Evolutionary conservation across 2,797 vertebrate species (phyloP), one percentile per base, ranked within the genome.

Genomic region (Mallotus villosus): DNA sequence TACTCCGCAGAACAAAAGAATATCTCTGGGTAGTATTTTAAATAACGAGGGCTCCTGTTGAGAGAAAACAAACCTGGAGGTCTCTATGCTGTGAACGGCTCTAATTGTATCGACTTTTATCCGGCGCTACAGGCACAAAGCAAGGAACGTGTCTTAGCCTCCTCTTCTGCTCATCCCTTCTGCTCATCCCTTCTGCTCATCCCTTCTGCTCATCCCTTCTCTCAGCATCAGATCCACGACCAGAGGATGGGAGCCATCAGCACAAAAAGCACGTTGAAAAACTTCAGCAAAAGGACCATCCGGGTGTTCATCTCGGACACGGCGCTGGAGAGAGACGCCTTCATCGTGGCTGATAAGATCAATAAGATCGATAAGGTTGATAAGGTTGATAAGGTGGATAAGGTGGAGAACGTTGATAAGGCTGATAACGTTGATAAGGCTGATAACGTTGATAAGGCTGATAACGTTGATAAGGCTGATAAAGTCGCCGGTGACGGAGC

Each of bases 251-350:
- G 90, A 41, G 90, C 88, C 7, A 4, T 17, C 29, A 78, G 16
- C 66, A 8, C 17, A 0, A 21, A 82, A 0, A 80, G 24, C 12
- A 85, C 82, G n/a, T n/a, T 91, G 70, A 83, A 62, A 70, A 91
- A 90, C 87, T 32, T 77, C 73, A 91, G 91, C 86, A 81, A 72
- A 4, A 84, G 82, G 55, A 90, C 85, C 57, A 2, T 91, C 5
- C 80, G 87, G 0, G 81, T 84, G 0, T 90, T 84, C 41, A 16
- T 88, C 25, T 78, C 68, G 1, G 74, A 83, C 0, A 75, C 80
- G 14, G 68, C 75, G 7, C 32, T 77, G 80, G 82, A 85, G 41
- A 22, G 89, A 0, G 85, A 90, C 14, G 76, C 74, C 73, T 86
- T 90, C 70, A 58, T 90, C 49, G 24, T 60, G 24, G 2, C 57